A percentile compares a stretch with the other conserved stretches of the same genome.
phyloP scores from a whole-genome alignment of 2,888 invertebrate species.

The Melanophora roralis region DNA sequence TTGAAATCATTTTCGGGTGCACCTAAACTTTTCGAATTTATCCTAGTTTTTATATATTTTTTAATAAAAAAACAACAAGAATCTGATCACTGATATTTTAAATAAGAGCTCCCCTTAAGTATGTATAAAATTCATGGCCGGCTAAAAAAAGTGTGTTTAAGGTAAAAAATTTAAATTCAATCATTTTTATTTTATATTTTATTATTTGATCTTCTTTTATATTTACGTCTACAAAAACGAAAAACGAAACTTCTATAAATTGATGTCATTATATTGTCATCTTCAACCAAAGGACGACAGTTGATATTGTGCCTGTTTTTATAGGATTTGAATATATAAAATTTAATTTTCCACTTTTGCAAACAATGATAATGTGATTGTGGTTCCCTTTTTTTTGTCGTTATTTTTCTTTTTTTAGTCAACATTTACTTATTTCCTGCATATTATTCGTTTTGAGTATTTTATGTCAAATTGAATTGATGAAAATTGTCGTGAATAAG shows the following conservation, averaged over 20 bases:
- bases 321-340: conserved; percentile 51
- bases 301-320: conserved; percentile 23
- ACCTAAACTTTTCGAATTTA: no score
- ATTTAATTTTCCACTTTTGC: conserved; percentile 59
- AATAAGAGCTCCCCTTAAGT: no score
- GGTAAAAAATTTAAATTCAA: conserved; percentile 24
- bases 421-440: conserved; percentile 29
- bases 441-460: conserved; percentile 30
- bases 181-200: background rate
- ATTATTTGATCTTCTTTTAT: background rate
- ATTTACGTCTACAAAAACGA: background rate
- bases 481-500: conserved; percentile 58
- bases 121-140: no score
- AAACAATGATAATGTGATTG: conserved; percentile 61
- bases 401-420: conserved; percentile 6
- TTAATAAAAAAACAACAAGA: no score
- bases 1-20: no score
- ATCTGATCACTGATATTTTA: no score
- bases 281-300: conserved; percentile 23
- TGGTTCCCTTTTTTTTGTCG: conserved; percentile 39
- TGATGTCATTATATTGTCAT: background rate
- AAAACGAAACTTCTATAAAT: background rate
- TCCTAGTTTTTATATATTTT: no score
- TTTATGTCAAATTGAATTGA: conserved; percentile 61
- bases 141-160: no score